Conservation (phyloP, 2,113 vertebrate species). For the Oplegnathus fasciatus region DNA sequence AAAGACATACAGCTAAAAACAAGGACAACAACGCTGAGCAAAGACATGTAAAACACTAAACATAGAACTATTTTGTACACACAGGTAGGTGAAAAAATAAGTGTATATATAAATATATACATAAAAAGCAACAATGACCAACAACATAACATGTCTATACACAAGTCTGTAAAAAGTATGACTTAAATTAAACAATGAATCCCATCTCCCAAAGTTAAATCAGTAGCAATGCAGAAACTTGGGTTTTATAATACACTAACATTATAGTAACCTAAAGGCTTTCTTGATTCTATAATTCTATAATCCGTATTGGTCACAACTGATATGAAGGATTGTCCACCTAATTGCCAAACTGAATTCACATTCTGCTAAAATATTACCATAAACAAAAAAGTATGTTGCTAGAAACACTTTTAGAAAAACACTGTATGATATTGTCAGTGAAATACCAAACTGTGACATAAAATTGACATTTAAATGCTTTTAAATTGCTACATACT, state of each 20-base stretch:
- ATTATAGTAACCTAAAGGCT: not conserved
- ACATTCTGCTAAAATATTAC: not conserved
- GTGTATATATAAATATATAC: no score
- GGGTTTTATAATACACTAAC: not conserved
- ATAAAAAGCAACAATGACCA: no score
- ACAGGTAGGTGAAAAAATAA: no score
- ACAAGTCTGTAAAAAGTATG: no score
- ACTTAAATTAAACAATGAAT: no score
- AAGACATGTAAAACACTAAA: no score
- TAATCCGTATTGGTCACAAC: not conserved
- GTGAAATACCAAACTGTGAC: not conserved
- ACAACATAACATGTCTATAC: no score
- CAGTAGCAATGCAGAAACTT: not conserved
- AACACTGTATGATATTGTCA: not conserved
- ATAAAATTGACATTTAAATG: not conserved
- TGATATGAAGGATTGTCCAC: not conserved
- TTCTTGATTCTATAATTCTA: not conserved
- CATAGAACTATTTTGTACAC: no score
- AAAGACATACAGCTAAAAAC: no score
- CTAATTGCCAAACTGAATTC: not conserved
- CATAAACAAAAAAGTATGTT: not conserved
- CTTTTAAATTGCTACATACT: not conserved
- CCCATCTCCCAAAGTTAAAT: not conserved
- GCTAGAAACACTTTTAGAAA: not conserved
- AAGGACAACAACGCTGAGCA: no score